Conservation (phyloP, 2,888 invertebrate genomes). For the Athripsodes cinereus region DNA sequence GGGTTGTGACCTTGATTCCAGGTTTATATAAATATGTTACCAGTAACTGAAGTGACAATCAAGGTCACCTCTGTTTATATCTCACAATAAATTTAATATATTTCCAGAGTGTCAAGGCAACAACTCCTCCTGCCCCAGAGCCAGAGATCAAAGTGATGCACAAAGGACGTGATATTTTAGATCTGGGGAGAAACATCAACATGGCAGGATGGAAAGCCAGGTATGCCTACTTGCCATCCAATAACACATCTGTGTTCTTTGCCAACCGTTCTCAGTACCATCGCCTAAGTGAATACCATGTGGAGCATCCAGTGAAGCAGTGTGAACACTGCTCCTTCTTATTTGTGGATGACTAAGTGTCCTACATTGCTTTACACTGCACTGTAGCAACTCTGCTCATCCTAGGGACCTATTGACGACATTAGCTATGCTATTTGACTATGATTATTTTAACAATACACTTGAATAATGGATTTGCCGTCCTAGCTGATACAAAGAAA, state of each 20-base stretch:
- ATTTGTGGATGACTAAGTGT: constrained; percentile 5
- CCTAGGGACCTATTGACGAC: constrained; percentile 11
- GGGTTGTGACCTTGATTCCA: neutral
- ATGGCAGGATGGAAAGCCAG: constrained; percentile 51
- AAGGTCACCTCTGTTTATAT: no score
- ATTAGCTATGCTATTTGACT: constrained; percentile 11
- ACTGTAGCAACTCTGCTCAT: constrained; percentile 8
- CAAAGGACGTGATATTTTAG: constrained; percentile 52
- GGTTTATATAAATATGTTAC: no score
- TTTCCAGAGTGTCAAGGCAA: no score
- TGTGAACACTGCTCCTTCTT: constrained; percentile 48
- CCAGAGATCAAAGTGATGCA: constrained; percentile 41
- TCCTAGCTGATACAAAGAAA: constrained; percentile 22
- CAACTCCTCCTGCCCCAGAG: constrained; percentile 34
- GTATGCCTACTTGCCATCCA: constrained; percentile 49
- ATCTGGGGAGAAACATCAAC: constrained; percentile 51
- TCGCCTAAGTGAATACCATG: constrained; percentile 51
- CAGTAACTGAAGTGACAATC: no score
- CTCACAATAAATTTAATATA: no score
- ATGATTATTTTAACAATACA: constrained; percentile 3
- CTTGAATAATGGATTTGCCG: constrained; percentile 26
- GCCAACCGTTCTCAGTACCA: constrained; percentile 58
- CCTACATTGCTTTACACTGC: no score
- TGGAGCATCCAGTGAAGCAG: constrained; percentile 52
- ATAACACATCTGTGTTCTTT: constrained; percentile 53